A percentile compares a stretch with the other conserved stretches of the same genome.
phyloP scores from a whole-genome alignment of 2,888 invertebrate species.

The Chrysomela aeneicollis region DNA sequence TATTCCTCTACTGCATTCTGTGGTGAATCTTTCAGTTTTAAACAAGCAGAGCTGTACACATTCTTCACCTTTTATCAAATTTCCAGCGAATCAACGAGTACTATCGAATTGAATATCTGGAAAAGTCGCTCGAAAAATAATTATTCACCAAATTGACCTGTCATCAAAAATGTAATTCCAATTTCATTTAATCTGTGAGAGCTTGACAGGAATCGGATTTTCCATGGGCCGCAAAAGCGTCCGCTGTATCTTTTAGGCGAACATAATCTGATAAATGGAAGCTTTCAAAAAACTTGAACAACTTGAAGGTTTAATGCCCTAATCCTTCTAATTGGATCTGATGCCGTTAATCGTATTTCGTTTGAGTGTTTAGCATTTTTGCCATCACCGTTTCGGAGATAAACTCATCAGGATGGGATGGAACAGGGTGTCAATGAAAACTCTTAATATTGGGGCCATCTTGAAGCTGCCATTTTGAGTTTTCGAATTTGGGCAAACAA shows the following conservation, averaged over 20 bases:
- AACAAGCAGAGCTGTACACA: not conserved
- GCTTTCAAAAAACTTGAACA: conserved; percentile 42
- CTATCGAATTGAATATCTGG: not conserved
- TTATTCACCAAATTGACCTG: conserved; percentile 31
- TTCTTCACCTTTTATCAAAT: no score
- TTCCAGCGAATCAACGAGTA: not conserved
- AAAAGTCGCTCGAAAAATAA: conserved; percentile 20
- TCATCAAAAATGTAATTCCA: conserved; percentile 34
- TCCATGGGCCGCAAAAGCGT: conserved; percentile 31
- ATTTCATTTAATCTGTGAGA: conserved; percentile 28
- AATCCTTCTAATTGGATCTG: conserved; percentile 47
- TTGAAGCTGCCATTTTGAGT: no score
- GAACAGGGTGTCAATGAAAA: not conserved
- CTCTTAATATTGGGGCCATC: no score
- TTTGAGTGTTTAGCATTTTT: conserved; percentile 17
- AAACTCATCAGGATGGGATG: not conserved
- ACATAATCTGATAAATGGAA: conserved; percentile 43
- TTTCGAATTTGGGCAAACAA: no score
- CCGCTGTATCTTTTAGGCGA: conserved; percentile 39
- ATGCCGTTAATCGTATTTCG: conserved; percentile 22
- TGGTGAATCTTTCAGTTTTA: no score
- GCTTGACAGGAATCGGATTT: conserved; percentile 33
- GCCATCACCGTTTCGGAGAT: not conserved
- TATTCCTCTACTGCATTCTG: no score
- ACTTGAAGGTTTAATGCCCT: conserved; percentile 42